Evolutionary conservation across 2,888 invertebrate species (phyloP), one percentile per base, ranked within the genome.

Genomic region (Cephus spinipes): DNA sequence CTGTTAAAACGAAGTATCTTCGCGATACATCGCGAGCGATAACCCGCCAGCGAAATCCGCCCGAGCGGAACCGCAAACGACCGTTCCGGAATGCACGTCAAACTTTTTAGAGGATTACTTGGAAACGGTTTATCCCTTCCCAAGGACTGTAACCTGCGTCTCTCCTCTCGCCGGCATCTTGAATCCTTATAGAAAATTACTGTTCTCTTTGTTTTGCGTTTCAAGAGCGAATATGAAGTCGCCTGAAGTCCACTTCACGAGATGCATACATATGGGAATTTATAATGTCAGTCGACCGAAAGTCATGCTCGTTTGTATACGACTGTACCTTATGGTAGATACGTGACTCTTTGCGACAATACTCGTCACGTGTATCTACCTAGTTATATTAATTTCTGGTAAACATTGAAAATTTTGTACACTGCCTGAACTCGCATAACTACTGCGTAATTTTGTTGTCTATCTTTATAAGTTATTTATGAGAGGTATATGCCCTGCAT

Each of bases 51-150:
- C 40, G 40, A 23, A 23, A 23, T 23, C 55, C 55, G 55, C 23
- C 23, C 55, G 55, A 55, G 55, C 55, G 55, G 23, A 55, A 55
- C 55, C 55, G 55, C 55, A 55, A 55, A 55, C 55, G 55, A 55
- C 55, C 55, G 23, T 55, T 55, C 55, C 78, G 83, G 83, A 87
- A 88, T 87, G 87, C 87, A 85, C 83, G 85, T 85, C 84, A 80
- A 82, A 82, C 79, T 84, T 86, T 87, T 86, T 87, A 71, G 71
- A 71, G 6, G 12, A 71, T 55, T 55, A 23, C 55, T 55, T 55
- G 55, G 55, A 55, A 55, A 55, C 55, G 55, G 55, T 55, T 55
- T 55, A 55, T 55, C 55, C 23, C 55, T 55, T 55, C 55, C 23
- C 55, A 55, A 55, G 55, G 23, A 55, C 23, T 2, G 9, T 9